A percentile compares a stretch with the other conserved stretches of the same genome.
These are phyloP conservation scores for Pipistrellus pipistrellus DNA, from an alignment of 2,797 vertebrate species.

Conservation along the genomic window DNA sequence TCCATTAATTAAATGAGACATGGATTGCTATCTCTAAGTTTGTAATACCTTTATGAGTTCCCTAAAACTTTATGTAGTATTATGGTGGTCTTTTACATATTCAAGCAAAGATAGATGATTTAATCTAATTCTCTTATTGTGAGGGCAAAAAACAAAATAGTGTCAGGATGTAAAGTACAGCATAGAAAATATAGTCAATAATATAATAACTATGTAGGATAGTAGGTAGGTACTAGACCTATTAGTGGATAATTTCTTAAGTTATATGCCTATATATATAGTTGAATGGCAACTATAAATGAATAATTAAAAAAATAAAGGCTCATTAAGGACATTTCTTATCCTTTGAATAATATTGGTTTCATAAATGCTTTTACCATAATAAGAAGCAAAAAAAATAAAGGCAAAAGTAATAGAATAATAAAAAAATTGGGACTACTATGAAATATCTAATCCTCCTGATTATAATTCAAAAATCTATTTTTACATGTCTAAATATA, in stretches of 20 bases:
- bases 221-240: background rate
- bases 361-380: background rate
- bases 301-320: background rate
- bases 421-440: background rate
- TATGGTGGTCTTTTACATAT: background rate
- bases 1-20: background rate
- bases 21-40: conserved; percentile 3
- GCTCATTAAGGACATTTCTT: background rate
- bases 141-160: conserved; percentile 3
- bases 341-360: background rate
- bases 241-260: background rate
- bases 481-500: too few species aligned
- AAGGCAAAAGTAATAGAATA: background rate
- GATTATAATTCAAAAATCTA: too few species aligned
- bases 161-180: background rate
- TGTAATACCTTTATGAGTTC: conserved; percentile 16
- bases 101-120: background rate
- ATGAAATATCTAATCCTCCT: background rate
- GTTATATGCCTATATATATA: background rate
- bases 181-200: background rate
- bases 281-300: background rate
- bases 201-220: background rate
- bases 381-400: background rate
- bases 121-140: conserved; percentile 38
- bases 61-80: background rate